Evolutionary conservation across 1,140 invertebrate genomes (phyloP), one percentile per base, ranked within the genome.

Genomic region (Diabrotica undecimpunctata): DNA sequence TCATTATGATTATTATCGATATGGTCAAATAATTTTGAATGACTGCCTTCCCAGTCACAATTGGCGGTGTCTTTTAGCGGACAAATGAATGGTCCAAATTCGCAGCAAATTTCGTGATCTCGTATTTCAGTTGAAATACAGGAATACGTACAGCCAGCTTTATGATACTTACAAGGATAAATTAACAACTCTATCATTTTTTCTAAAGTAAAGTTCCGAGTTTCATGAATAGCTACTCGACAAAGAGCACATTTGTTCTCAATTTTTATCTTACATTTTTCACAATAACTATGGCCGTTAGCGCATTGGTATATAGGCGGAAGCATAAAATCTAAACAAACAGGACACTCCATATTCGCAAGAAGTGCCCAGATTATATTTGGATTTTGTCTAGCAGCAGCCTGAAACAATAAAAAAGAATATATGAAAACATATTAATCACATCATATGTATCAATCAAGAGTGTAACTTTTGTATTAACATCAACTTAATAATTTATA

Each of bases 261-360:
- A 6, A 71, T 10, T 54, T 57, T 11, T 9, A 50, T 13, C 52
- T 71, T 69, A 64, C 74, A 75, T 5, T 13, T 12, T 13, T 38
- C 12, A 54, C 75, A 76, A 46, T 75, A 70, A 62, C 73, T 74
- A 62, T 76, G 75, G 2, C 75, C 75, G 5, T 62, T 62, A 8
- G 56, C 11, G 57, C 75, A 76, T 58, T 74, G 72, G 11, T 52
- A 69, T 62, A 76, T 76, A 0, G 70, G 69, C 13, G 72, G 70
- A 5, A 67, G 56, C 66, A 76, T 74, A 46, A 72, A 72, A 7
- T 69, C 61, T 7, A 62, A 56, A 57, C 75, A 76, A 11, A 75
- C 61, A 5, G 74, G 72, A 65, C 75, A 76, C 62, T 74, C 74
- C 13, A 76, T 50, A 35, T 72, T 63, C 11, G 36, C 55, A 9